Conservation (phyloP, 2,888 invertebrate genomes). For the Hyposoter didymator region DNA sequence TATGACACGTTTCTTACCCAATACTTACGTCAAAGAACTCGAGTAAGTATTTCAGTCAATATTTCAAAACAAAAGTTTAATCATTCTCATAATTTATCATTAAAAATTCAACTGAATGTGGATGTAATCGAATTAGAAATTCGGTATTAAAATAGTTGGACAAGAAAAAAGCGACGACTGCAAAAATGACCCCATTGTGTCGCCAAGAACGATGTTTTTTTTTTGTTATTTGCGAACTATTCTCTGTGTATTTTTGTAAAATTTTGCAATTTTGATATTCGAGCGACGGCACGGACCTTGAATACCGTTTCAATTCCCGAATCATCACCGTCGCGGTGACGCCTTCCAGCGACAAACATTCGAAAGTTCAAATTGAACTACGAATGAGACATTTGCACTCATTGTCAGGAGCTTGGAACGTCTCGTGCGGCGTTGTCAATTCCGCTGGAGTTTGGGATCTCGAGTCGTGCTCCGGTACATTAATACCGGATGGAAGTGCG, state of each 20-base stretch:
- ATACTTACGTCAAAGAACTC: constrained; percentile 87
- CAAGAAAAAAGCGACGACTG: neutral
- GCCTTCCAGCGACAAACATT: constrained; percentile 67
- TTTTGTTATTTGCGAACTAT: neutral
- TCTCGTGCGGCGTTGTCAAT: constrained; percentile 85
- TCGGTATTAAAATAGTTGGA: neutral
- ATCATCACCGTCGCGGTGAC: constrained; percentile 83
- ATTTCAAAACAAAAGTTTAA: constrained; percentile 72
- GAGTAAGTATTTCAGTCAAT: constrained; percentile 85
- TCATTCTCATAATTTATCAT: neutral
- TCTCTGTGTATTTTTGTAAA: neutral
- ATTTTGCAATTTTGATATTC: constrained; percentile 46
- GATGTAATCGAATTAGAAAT: too few relatives aligned
- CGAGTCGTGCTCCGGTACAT: constrained; percentile 85
- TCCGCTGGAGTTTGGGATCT: constrained; percentile 87
- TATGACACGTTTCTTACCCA: constrained; percentile 87
- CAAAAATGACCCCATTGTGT: too few relatives aligned
- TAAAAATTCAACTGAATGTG: too few relatives aligned
- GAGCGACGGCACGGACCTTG: constrained; percentile 88
- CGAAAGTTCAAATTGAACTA: constrained; percentile 84
- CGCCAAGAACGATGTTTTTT: neutral
- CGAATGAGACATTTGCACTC: constrained; percentile 85
- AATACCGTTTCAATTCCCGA: constrained; percentile 88
- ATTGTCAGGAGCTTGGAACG: constrained; percentile 84
- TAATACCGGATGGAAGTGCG: constrained; percentile 81